Base-by-base conservation (phyloP, 2,888 invertebrate genomes). In the Schrankia costaestrigalis region DNA sequence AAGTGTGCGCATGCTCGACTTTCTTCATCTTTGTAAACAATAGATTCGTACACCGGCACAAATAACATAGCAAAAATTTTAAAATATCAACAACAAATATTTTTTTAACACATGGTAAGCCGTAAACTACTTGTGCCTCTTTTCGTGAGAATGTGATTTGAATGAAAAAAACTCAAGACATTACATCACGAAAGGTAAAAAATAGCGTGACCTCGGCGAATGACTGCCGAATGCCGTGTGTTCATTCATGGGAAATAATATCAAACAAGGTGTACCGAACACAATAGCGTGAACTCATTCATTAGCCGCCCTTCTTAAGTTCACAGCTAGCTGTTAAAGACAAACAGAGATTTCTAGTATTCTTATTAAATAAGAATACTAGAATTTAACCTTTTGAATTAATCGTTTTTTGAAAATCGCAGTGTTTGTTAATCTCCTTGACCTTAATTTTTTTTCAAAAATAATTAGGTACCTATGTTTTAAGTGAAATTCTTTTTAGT, bases 181-280 rank as follows among this genome's bases (percentile, higher is more conserved):
- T 83, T 79, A 81, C 80, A 77, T 85, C 80, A 83, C 59, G 61
- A 27, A 60, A 70, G 76, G 74, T 75, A 80, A 74, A 81, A 25
- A 81, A 77, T 71, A 49, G 68, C 74, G 71, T 81, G 84, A 80
- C 85, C 84, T 81, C 83, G 77, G 43, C 46, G 49, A 49, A 48
- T 41, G 61, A 66, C 62, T 58, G 63, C 43, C 63, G 61, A 68
- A n/a, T n/a, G n/a, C n/a, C n/a, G n/a, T n/a, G n/a, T 58, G 63
- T 71, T 76, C 75, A 72, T 80, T 82, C 83, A 79, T 85, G 84
- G 77, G 82, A 84, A 83, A 72, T 72, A 69, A 62, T 60, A 61
- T 60, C 41, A 51, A 25, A 35, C 46, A 56, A 62, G 58, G 68
- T 64, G 56, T 49, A 51, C 64, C 63, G 58, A 75, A 79, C 61